Evolutionary conservation across 2,888 invertebrate species (phyloP).

Genomic region (Halocaridina rubra): DNA sequence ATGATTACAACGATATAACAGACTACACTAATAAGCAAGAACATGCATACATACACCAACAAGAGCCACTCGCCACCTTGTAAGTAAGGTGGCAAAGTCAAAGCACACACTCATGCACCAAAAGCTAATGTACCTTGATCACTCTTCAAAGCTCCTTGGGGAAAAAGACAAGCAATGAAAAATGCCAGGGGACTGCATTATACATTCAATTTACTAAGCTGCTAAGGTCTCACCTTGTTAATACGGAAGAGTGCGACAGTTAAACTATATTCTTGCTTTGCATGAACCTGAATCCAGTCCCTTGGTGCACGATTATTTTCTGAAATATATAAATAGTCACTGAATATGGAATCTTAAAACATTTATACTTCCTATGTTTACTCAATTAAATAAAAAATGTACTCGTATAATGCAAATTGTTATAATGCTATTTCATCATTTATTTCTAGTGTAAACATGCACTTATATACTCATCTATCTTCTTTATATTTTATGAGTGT

Average conservation of each 20-base stretch:
- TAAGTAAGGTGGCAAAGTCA: too few species aligned
- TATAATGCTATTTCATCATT: too few species aligned
- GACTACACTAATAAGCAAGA: background rate
- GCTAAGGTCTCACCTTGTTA: slow-evolving; percentile 66
- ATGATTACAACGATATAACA: background rate
- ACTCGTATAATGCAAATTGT: too few species aligned
- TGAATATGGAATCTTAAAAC: background rate
- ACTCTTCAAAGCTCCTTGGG: background rate
- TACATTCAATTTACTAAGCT: background rate
- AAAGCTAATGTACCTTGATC: background rate
- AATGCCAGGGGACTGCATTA: background rate
- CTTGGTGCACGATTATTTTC: background rate
- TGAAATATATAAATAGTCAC: background rate
- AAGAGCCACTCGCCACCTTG: too few species aligned
- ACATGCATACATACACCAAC: too few species aligned
- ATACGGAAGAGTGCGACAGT: slow-evolving; percentile 70
- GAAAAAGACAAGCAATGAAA: background rate
- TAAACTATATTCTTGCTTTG: slow-evolving; percentile 81
- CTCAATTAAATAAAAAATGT: too few species aligned
- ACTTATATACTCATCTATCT: too few species aligned
- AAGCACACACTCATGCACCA: too few species aligned
- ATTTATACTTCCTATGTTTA: background rate
- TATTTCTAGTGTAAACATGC: too few species aligned
- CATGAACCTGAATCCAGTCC: slow-evolving; percentile 75
- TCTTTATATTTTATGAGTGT: too few species aligned